Percentiles rank a stretch among this genome's conserved stretches.
These are phyloP conservation scores for Eurypyga helias DNA, from an alignment of 2,113 vertebrate genomes.

Conservation along the genomic window DNA sequence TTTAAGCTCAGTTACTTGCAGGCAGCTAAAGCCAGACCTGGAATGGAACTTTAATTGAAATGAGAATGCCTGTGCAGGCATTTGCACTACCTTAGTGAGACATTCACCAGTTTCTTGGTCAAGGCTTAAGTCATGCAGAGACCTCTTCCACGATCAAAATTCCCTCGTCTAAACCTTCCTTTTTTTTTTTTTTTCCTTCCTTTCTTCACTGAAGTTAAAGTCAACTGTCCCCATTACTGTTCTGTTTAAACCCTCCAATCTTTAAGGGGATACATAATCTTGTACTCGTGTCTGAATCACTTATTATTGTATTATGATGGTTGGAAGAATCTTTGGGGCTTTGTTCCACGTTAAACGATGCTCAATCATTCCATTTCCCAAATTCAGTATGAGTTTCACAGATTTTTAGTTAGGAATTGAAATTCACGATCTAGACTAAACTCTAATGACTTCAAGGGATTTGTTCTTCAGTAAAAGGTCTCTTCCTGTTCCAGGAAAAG, in stretches of 20 bases:
- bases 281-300: not conserved
- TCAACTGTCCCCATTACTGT: not conserved
- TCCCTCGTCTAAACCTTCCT: not conserved
- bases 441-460: not conserved
- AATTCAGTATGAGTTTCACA: not conserved
- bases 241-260: not conserved
- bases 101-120: not conserved
- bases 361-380: not conserved
- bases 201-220: not conserved
- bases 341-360: not conserved
- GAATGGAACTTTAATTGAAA: not conserved
- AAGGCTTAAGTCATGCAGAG: not conserved
- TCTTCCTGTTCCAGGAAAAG: not conserved
- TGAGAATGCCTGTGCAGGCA: not conserved
- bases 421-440: not conserved
- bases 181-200: not conserved
- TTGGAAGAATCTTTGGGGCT: not conserved
- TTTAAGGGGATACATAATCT: not conserved
- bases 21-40: not conserved
- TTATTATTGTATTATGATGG: not conserved
- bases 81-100: not conserved
- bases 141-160: not conserved
- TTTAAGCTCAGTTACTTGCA: conserved; percentile 4
- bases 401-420: not conserved
- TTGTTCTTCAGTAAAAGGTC: not conserved